Evolutionary conservation across 2,888 invertebrate species (phyloP), one percentile per base, ranked within the genome.

Genomic region (Spodoptera exigua): DNA sequence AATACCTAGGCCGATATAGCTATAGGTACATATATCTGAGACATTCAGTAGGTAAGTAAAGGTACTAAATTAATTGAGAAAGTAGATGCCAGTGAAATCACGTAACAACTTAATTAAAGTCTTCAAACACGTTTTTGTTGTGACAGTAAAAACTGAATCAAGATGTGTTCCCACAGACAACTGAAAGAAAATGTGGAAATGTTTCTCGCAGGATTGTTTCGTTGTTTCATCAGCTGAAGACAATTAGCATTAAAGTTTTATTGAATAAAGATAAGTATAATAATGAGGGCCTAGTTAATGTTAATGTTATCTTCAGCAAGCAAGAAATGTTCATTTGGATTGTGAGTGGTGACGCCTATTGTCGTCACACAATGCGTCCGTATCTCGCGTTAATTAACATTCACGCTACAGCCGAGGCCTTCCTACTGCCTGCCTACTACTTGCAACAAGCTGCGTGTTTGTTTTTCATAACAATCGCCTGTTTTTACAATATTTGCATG

Each of bases 401-500:
- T 86, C 84, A 80, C 75, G 61, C 59, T 46, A 56, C 62, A 44
- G 58, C 67, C 78, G 36, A 63, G 7, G 63, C 52, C 66, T 81
- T 78, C 80, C 81, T 75, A 75, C 70, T 62, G 74, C 74, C 27
- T 27, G 9, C 54, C 54, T 51, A 69, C 59, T 55, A 64, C 80
- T 85, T 85, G 81, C 85, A 78, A 83, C 85, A 85, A 74, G 70
- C 82, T 79, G 82, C 83, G 82, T 84, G 86, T 81, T 83, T 78
- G 82, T 85, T 87, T 86, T 89, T 89, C 87, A 85, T 83, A 89
- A 91, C 90, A 91, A 90, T 91, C 82, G 88, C 76, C 82, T 84
- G 89, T 91, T 92, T 93, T 92, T 88, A 89, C 84, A 85, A 83
- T 86, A 92, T 90, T 89, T 91, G 88, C 91, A 92, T 89, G 82